Base-by-base conservation (phyloP, 2,888 invertebrate species). In the Luperina nickerlii region DNA sequence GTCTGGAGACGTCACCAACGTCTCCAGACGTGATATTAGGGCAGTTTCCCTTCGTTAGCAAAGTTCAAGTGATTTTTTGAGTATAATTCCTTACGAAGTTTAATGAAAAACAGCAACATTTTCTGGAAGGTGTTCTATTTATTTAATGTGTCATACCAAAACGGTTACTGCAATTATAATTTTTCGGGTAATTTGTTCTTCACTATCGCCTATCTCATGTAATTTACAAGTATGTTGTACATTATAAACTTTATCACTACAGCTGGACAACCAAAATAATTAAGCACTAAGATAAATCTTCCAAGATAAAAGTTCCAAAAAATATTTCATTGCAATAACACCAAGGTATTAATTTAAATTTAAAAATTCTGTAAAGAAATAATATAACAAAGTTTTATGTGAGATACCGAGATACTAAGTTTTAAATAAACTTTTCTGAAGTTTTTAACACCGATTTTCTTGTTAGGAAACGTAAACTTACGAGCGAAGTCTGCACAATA, bases 391-490 rank as follows among this genome's bases (percentile, higher is more conserved):
- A 70, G 45, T 65, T 74, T 76, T 74, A 27, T 82, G 73, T 71
- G 67, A 66, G 74, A 70, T 15, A 32, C 15, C 24, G 70, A 54
- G 51, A 54, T 54, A 54, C 15, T 77, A 78, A 81, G 79, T 86
- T 81, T 87, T 78, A 78, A 81, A 77, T 73, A 81, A 84, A 82
- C 74, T 82, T 81, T 78, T 62, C 45, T 18, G 9, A 54, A 60
- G 67, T 79, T 84, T 69, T 71, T 85, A 82, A 74, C 83, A 82
- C 60, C 60, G 38, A 77, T 77, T 87, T 70, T 79, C 27, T 77
- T 76, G 24, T 60, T 60, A 54, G 4, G 7, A 42, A 48, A 83
- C 62, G 32, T 63, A 13, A 71, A 73, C 2, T 42, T 42, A 57
- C 6, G 57, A 76, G 2, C 38, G n/a, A 62, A 60, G n/a, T 60